A percentile compares a stretch with the other conserved stretches of the same genome.
phyloP scores from a whole-genome alignment of 2,888 invertebrate species.

The Beris chalybata region DNA sequence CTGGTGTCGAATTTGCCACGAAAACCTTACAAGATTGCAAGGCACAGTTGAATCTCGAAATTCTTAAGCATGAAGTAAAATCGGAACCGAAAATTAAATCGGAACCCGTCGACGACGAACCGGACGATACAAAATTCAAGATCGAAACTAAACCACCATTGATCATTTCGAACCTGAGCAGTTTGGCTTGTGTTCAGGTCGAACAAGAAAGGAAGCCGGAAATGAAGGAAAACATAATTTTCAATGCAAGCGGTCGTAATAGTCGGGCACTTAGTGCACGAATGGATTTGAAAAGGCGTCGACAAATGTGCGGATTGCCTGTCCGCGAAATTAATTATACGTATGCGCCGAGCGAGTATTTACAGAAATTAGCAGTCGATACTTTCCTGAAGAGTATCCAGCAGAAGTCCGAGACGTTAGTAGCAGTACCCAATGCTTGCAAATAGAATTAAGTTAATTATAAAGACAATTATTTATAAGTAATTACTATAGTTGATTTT shows the following conservation, averaged over 20 bases:
- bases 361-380: slow-evolving; percentile 50
- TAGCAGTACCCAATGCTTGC: slow-evolving; percentile 15
- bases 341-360: slow-evolving; percentile 48
- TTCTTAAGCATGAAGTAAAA: slow-evolving; percentile 30
- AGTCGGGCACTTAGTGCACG: slow-evolving; percentile 79
- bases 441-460: not conserved
- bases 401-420: slow-evolving; percentile 10
- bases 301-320: slow-evolving; percentile 71
- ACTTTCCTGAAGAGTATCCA: slow-evolving; percentile 47
- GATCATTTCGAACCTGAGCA: slow-evolving; percentile 43
- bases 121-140: slow-evolving; percentile 49
- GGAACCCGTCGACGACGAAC: slow-evolving; percentile 29
- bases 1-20: slow-evolving; percentile 66
- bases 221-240: slow-evolving; percentile 66
- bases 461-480: not conserved
- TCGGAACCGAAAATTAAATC: slow-evolving; percentile 33
- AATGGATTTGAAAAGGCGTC: slow-evolving; percentile 72
- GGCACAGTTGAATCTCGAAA: slow-evolving; percentile 47
- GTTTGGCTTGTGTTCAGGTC: slow-evolving; percentile 61
- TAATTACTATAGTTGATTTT: not conserved
- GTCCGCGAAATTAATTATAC: slow-evolving; percentile 62
- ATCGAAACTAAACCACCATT: slow-evolving; percentile 39
- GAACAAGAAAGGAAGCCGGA: slow-evolving; percentile 63
- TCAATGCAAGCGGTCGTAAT: slow-evolving; percentile 74
- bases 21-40: slow-evolving; percentile 53